phyloP scores from a whole-genome alignment of 2,888 invertebrate species.

The Dendrolimus pini region DNA sequence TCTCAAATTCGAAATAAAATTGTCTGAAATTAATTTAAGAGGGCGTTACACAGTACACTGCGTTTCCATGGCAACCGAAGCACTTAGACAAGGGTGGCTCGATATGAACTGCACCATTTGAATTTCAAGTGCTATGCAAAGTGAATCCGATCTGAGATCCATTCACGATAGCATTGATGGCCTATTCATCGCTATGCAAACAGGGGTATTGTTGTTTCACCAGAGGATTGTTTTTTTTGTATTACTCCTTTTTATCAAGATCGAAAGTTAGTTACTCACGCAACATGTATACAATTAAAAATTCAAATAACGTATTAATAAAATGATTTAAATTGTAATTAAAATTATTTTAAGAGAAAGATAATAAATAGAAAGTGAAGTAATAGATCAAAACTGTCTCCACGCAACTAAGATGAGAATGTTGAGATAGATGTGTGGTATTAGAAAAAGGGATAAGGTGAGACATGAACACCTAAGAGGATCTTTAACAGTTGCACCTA shows the following conservation, averaged over 20 bases:
- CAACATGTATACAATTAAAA: no score
- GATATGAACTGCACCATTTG: conserved; percentile 71
- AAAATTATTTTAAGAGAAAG: no score
- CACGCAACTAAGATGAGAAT: no score
- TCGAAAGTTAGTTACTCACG: no score
- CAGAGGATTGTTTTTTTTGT: conserved; percentile 8
- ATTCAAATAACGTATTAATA: no score
- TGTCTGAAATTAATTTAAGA: conserved; percentile 6
- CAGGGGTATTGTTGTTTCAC: conserved; percentile 26
- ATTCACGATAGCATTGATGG: conserved; percentile 44
- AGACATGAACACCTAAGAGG: no score
- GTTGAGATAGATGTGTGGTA: no score
- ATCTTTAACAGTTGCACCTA: no score
- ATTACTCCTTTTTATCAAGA: conserved; percentile 10
- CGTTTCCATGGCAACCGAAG: conserved; percentile 45
- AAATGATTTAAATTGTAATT: no score
- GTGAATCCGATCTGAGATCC: conserved; percentile 52
- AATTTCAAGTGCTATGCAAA: conserved; percentile 74
- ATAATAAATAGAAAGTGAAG: no score
- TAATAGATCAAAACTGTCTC: no score
- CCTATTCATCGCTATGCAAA: conserved; percentile 24
- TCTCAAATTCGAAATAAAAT: conserved; percentile 12
- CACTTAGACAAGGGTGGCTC: conserved; percentile 52
- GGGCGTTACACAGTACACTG: background rate
- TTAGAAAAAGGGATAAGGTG: no score